Evolutionary conservation across 2,888 invertebrate genomes (phyloP).

Genomic region (Nematopogon swammerdamellus): DNA sequence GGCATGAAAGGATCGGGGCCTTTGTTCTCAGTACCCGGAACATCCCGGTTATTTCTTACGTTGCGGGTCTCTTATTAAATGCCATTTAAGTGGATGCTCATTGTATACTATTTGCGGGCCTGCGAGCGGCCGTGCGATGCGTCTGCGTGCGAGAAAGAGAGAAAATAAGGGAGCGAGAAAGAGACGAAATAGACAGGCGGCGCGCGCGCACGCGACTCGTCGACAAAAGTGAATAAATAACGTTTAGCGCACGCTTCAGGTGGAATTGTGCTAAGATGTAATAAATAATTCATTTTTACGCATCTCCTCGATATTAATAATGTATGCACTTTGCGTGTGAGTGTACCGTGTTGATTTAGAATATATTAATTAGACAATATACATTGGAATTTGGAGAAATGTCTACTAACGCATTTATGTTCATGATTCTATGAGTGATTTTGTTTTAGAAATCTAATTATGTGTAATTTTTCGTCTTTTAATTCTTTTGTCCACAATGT

Average conservation of each 20-base stretch:
- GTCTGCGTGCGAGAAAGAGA: neutral
- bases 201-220: neutral
- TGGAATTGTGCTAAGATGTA: neutral
- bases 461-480: too few species aligned
- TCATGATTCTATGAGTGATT: too few species aligned
- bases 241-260: neutral
- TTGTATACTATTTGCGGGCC: neutral
- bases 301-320: neutral
- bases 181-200: too few species aligned
- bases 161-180: too few species aligned
- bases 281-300: neutral
- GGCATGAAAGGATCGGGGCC: too few species aligned
- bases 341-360: too few species aligned
- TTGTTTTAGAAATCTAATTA: too few species aligned
- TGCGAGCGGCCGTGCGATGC: neutral
- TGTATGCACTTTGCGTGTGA: too few species aligned
- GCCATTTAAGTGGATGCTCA: neutral
- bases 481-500: too few species aligned
- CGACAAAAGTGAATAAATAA: neutral
- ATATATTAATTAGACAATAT: too few species aligned
- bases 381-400: too few species aligned
- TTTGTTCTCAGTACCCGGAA: neutral
- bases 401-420: too few species aligned
- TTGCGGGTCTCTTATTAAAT: neutral
- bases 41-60: neutral